phyloP scores from a whole-genome alignment of 2,113 vertebrate genomes.

The Rhineura floridana region DNA sequence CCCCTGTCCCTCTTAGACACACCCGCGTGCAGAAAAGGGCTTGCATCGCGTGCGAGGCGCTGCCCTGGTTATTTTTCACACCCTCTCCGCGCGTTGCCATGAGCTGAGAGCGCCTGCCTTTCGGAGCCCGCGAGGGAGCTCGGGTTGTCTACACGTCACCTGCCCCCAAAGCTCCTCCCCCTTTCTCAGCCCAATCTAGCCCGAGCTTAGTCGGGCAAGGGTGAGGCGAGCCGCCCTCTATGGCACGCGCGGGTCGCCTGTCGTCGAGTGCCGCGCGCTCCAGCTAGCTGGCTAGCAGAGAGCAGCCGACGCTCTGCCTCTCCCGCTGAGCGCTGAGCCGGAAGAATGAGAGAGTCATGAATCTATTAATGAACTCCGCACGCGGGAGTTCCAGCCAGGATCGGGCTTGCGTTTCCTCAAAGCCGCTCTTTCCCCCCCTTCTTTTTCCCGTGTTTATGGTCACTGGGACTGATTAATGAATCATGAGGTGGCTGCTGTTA shows the following conservation, averaged over 20 bases:
- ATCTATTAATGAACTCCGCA: conserved; percentile 30
- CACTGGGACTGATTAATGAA: conserved; percentile 73
- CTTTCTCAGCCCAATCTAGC: not conserved
- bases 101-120: not conserved
- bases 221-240: not conserved
- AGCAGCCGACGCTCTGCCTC: not conserved
- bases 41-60: not conserved
- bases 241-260: not conserved
- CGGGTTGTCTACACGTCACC: not conserved
- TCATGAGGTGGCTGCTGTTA: conserved; percentile 76
- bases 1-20: no score
- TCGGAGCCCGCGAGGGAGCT: not conserved
- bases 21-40: not conserved
- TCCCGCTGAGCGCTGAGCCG: not conserved
- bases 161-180: not conserved
- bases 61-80: not conserved
- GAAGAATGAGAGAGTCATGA: conserved; percentile 9
- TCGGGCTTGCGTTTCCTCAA: conserved; percentile 3
- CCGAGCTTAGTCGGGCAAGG: not conserved
- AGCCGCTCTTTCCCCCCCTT: no score
- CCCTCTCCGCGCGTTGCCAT: not conserved
- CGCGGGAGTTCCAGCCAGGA: conserved; percentile 13
- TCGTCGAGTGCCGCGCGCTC: not conserved
- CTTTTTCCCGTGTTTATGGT: conserved; percentile 38
- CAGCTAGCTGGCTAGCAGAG: not conserved